Conservation (phyloP, 1,140 invertebrate genomes). For the Lycorma delicatula region DNA sequence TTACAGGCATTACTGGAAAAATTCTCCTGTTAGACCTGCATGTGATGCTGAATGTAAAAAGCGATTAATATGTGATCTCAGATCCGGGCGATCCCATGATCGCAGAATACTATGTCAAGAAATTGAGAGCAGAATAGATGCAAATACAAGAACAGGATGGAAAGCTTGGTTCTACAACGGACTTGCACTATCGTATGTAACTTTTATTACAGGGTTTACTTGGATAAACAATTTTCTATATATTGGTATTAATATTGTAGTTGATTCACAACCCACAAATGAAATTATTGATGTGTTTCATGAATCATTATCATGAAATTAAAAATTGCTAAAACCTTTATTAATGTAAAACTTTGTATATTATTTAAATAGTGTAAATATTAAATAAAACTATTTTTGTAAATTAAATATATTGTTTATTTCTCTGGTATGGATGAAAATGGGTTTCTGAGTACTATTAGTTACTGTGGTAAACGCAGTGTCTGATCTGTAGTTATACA, state of each 20-base stretch:
- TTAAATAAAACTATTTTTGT: no score
- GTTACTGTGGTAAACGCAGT: no score
- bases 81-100: constrained; percentile 78
- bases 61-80: constrained; percentile 71
- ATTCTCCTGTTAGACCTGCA: constrained; percentile 63
- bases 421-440: no score
- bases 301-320: no score
- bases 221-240: constrained; percentile 1
- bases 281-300: no score
- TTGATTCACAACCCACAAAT: no score
- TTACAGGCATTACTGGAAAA: constrained; percentile 77
- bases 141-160: constrained; percentile 62
- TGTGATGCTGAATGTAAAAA: constrained; percentile 80
- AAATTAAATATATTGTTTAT: no score
- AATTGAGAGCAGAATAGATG: constrained; percentile 68
- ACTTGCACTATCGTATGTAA: constrained; percentile 73
- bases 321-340: no score
- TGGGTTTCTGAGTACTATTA: no score
- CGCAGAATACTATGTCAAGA: constrained; percentile 70
- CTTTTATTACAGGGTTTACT: constrained; percentile 9
- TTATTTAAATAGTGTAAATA: no score
- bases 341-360: no score
- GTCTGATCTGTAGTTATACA: no score
- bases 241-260: not conserved
- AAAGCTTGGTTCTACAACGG: constrained; percentile 77